These are phyloP conservation scores for Apotomis betuletana DNA, from an alignment of 2,888 invertebrate species.

Conservation along the genomic window DNA sequence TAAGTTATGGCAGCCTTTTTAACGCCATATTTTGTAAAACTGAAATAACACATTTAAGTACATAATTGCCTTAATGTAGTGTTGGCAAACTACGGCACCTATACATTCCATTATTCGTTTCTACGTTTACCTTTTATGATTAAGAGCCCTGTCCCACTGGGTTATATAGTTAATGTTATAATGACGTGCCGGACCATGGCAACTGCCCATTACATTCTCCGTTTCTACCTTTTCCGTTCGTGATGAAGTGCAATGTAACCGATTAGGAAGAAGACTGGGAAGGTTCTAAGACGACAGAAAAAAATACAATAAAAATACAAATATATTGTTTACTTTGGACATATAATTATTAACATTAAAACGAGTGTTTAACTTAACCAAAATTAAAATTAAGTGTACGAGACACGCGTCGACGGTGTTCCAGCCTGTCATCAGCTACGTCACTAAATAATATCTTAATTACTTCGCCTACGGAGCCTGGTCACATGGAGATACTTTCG, in stretches of 20 bases:
- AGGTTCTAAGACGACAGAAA: conserved; percentile 15
- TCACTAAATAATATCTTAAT: conserved; percentile 30
- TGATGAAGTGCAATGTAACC: background rate
- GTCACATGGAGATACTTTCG: background rate
- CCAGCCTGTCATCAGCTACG: conserved; percentile 30
- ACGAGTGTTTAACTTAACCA: conserved; percentile 42
- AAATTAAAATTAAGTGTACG: conserved; percentile 43
- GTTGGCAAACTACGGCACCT: too few species aligned
- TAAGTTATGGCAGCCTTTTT: too few species aligned
- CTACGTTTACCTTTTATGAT: too few species aligned
- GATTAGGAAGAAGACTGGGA: background rate
- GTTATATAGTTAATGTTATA: too few species aligned
- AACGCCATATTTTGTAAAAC: too few species aligned
- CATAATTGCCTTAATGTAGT: too few species aligned
- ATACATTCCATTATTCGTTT: too few species aligned
- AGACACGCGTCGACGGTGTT: conserved; percentile 34
- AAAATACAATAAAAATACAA: conserved; percentile 42
- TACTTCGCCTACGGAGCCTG: conserved; percentile 16
- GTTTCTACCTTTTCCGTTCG: too few species aligned
- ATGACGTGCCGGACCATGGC: too few species aligned
- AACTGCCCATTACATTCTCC: too few species aligned
- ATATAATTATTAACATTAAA: conserved; percentile 44
- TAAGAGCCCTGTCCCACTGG: too few species aligned
- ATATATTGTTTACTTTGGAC: conserved; percentile 45
- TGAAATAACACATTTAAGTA: too few species aligned